A percentile compares a stretch with the other conserved stretches of the same genome.
phyloP scores from a whole-genome alignment of 2,888 invertebrate species.

The Lysandra bellargus region DNA sequence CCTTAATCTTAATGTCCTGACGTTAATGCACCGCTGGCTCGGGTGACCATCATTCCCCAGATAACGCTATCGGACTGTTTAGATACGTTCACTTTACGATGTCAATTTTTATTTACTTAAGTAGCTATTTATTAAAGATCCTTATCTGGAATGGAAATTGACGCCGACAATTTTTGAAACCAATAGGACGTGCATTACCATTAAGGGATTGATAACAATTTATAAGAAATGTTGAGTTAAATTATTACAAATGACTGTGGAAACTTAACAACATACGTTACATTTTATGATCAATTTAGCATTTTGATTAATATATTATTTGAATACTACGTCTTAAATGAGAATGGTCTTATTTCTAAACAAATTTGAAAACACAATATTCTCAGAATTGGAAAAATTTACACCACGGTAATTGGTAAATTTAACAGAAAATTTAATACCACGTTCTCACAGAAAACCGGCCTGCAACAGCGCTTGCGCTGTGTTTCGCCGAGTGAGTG shows the following conservation, averaged over 20 bases:
- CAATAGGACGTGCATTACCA: slow-evolving; percentile 19
- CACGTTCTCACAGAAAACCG: no score
- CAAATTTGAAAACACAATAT: no score
- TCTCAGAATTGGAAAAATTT: no score
- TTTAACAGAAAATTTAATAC: no score
- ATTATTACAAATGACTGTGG: neutral
- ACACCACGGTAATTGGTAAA: no score
- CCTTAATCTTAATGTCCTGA: slow-evolving; percentile 70
- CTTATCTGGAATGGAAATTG: slow-evolving; percentile 26
- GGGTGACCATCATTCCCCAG: slow-evolving; percentile 46
- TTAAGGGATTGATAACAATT: slow-evolving; percentile 16
- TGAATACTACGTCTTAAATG: no score
- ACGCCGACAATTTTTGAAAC: slow-evolving; percentile 21
- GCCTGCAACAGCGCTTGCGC: no score
- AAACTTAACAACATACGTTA: no score
- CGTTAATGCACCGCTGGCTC: slow-evolving; percentile 58
- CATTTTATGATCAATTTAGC: no score
- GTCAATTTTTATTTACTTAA: slow-evolving; percentile 31
- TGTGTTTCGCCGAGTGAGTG: no score
- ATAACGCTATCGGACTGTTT: slow-evolving; percentile 28
- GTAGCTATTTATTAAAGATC: slow-evolving; percentile 29
- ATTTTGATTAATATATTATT: no score
- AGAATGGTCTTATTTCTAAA: no score
- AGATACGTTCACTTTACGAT: slow-evolving; percentile 26
- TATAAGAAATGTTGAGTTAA: neutral